phyloP scores from a whole-genome alignment of 2,888 invertebrate species.

The Eucriotettix oculatus region DNA sequence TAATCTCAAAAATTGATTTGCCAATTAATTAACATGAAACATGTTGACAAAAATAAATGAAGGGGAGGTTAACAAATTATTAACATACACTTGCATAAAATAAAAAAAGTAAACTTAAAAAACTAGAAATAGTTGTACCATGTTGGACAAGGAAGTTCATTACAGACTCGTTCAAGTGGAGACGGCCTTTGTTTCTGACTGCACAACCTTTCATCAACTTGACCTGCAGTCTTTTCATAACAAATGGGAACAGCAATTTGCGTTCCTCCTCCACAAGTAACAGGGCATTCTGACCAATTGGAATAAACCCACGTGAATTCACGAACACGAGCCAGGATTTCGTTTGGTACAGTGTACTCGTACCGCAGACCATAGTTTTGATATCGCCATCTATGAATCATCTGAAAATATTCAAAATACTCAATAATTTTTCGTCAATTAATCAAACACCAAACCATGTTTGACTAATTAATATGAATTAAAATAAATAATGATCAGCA shows the following conservation, averaged over 20 bases:
- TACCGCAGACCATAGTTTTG: slow-evolving; percentile 33
- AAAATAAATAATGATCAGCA: too few relatives aligned
- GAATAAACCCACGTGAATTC: slow-evolving; percentile 28
- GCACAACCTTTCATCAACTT: slow-evolving; percentile 38
- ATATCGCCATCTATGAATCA: slow-evolving; percentile 48
- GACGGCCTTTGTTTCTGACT: slow-evolving; percentile 35
- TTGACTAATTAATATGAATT: too few relatives aligned
- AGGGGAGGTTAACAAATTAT: too few relatives aligned
- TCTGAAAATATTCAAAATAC: slow-evolving; percentile 25
- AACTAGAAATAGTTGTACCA: slow-evolving; percentile 15
- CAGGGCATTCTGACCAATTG: slow-evolving; percentile 32
- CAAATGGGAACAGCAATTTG: slow-evolving; percentile 26
- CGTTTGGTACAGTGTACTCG: slow-evolving; percentile 32
- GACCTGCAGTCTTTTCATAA: slow-evolving; percentile 30
- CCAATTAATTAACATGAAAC: too few relatives aligned
- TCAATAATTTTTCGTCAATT: too few relatives aligned
- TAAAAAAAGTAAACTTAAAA: too few relatives aligned
- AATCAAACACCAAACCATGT: too few relatives aligned
- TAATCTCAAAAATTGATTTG: too few relatives aligned
- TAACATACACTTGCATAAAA: too few relatives aligned
- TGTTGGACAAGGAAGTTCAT: slow-evolving; percentile 46
- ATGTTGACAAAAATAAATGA: too few relatives aligned
- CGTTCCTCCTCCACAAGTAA: slow-evolving; percentile 29
- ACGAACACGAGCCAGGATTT: slow-evolving; percentile 25
- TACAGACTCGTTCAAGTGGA: slow-evolving; percentile 47